Percentiles rank a stretch among this genome's conserved stretches.
phyloP scores from a whole-genome alignment of 2,888 invertebrate species.

The Mayetiola destructor region DNA sequence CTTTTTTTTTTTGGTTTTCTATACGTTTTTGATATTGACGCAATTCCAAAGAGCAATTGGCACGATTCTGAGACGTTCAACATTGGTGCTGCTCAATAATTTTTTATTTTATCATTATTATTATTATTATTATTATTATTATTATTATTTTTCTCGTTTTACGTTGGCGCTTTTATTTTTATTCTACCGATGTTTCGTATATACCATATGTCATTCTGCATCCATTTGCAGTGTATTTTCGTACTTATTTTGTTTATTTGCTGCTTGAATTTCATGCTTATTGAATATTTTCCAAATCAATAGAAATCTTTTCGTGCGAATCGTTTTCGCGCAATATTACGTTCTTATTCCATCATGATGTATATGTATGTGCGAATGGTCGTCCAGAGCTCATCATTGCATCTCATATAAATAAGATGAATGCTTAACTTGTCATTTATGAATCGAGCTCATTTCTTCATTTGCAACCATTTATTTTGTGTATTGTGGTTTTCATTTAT shows the following conservation, averaged over 20 bases:
- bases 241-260: background rate
- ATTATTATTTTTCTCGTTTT: background rate
- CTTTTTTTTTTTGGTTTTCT: no score
- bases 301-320: slow-evolving; percentile 12
- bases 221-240: background rate
- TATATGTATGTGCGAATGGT: no score
- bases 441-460: background rate
- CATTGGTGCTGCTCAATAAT: no score
- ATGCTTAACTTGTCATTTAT: background rate
- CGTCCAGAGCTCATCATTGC: background rate
- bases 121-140: no score
- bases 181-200: background rate
- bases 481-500: background rate
- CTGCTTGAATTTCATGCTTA: slow-evolving; percentile 1
- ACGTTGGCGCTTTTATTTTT: background rate
- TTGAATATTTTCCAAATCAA: slow-evolving; percentile 11
- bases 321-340: slow-evolving; percentile 6
- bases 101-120: no score
- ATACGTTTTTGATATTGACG: no score
- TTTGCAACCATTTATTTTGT: no score
- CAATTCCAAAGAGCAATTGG: no score
- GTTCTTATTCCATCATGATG: no score
- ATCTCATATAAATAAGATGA: background rate
- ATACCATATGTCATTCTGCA: no score
- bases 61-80: no score